Evolutionary conservation across 2,113 vertebrate genomes (phyloP).

Genomic region (Thamnophis sirtalis): DNA sequence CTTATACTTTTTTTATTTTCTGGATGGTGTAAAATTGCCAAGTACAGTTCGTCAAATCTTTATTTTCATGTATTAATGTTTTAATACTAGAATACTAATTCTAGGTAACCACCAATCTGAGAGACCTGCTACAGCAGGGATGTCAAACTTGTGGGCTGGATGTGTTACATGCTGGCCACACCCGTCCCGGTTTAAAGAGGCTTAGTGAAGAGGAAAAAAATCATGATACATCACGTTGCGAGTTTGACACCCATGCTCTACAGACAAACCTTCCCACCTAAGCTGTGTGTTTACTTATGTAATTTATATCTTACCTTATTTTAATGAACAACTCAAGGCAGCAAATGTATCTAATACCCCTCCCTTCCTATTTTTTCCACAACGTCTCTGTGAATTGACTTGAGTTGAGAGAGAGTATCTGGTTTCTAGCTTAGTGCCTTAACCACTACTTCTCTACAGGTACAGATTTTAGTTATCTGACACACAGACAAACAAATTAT

Average conservation of each 20-base stretch:
- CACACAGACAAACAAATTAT: not conserved
- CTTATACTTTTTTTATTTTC: not conserved
- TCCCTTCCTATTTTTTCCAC: not conserved
- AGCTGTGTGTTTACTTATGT: not conserved
- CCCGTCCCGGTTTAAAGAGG: rapidly evolving
- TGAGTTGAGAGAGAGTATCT: not conserved
- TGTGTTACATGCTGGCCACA: no score
- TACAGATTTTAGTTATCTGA: not conserved
- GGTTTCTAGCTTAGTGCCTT: not conserved
- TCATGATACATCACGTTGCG: no score
- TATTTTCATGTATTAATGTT: not conserved
- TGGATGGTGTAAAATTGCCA: not conserved
- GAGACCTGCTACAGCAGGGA: not conserved
- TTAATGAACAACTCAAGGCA: not conserved
- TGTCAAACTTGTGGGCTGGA: no score
- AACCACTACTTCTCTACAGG: not conserved
- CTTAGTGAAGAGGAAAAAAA: no score
- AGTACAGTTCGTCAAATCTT: not conserved
- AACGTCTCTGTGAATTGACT: not conserved
- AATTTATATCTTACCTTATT: not conserved
- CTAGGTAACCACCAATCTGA: not conserved
- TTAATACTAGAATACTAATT: not conserved
- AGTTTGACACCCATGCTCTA: no score
- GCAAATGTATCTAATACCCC: not conserved
- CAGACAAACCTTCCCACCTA: not conserved